Base-by-base conservation (phyloP, 1,140 invertebrate genomes). In the Lucilia cuprina region DNA sequence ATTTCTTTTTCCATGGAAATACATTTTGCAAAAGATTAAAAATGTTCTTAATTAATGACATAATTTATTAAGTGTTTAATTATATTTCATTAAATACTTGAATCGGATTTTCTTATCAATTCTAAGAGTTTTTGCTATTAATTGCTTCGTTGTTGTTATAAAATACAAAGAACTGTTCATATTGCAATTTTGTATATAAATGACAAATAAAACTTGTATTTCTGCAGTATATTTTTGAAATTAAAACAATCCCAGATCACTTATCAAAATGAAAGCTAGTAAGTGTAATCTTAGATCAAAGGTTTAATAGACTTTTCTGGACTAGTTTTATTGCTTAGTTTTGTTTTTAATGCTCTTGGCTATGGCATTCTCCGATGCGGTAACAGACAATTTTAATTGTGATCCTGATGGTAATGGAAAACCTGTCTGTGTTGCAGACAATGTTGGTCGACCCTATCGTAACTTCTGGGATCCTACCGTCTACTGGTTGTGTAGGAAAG, bases 401-500 rank as follows among this genome's bases (percentile, higher is more conserved):
- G 25, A 84, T 78, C 77, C 83, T 21, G 35, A 84, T 49, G 77
- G 83, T 14, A 78, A 74, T 74, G 83, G 83, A 41, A 10, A 84
- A 82, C 83, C 83, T 30, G 21, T 10, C 0, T 84, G 83, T 21
- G 25, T 1, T 35, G 7, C 55, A n/a, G 19, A n/a, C 1, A 84
- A 82, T 74, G 83, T 74, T 25, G 77, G 77, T 21, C 77, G 5
- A 13, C 60, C 30, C 30, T 82, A 50, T 17, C 83, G 83, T 7
- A 84, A 84, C 78, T 84, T 84, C 83, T 84, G 78, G 78, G 83
- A 84, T 82, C 83, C 83, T 47, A 84, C 83, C n/a, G 77, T 14
- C 1, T 84, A 84, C 78, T 84, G 83, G 83, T 41, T 50, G 17
- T 84, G 83, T 55, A 41, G 14, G 3, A 2, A 60, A 30, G 21